A percentile compares a stretch with the other conserved stretches of the same genome.
Evolutionary conservation across 1,140 invertebrate genomes (phyloP).

Genomic region (Nixonia krombeini): DNA sequence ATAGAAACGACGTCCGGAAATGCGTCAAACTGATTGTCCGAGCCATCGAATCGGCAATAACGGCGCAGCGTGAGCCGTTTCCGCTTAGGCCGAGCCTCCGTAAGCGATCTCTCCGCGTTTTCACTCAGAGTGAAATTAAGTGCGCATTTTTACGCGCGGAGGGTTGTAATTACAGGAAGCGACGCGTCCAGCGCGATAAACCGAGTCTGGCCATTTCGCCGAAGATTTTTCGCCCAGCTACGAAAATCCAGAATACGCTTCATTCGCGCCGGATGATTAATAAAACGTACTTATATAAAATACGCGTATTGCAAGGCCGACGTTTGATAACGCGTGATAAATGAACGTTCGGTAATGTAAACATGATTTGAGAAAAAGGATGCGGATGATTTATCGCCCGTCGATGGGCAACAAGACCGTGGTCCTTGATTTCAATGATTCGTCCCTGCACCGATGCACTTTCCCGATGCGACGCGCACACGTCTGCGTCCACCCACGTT

Average conservation of each 20-base stretch:
- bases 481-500: conserved; percentile 2
- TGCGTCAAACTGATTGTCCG: conserved; percentile 35
- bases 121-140: conserved; percentile 7
- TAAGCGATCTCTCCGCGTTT: conserved; percentile 18
- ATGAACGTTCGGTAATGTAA: no score
- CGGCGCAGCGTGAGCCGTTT: conserved; percentile 32
- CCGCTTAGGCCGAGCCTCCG: conserved; percentile 33
- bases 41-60: conserved; percentile 28
- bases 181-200: conserved; percentile 39
- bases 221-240: no score
- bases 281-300: no score
- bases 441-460: conserved; percentile 18
- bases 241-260: no score
- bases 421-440: conserved; percentile 3
- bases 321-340: no score
- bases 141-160: conserved; percentile 3
- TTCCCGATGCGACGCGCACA: conserved; percentile 12
- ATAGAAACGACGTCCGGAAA: conserved; percentile 39
- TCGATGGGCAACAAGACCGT: no score
- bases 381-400: no score
- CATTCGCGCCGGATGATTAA: no score
- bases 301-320: no score
- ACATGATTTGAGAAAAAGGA: no score
- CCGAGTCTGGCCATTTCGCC: no score
- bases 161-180: conserved; percentile 52